phyloP scores from a whole-genome alignment of 1,140 invertebrate genomes.

The Drosophila virilis region DNA sequence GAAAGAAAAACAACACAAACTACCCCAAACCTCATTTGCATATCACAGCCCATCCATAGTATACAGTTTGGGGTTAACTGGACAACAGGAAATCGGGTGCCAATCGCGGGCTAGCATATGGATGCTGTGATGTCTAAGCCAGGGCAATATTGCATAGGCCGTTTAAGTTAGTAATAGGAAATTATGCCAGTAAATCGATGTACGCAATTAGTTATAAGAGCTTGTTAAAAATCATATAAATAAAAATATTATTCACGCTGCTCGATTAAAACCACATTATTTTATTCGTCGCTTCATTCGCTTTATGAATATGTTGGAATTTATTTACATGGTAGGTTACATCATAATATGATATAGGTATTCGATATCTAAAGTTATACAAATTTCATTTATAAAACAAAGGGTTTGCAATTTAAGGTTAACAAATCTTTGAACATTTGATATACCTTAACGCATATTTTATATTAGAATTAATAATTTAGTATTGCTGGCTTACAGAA shows the following conservation, averaged over 20 bases:
- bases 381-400: constrained; percentile 1
- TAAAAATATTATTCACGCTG: neutral
- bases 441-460: neutral
- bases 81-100: neutral
- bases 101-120: too few species aligned
- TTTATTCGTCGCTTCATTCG: constrained; percentile 11
- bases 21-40: too few species aligned
- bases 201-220: neutral
- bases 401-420: neutral
- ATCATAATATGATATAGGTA: constrained; percentile 5
- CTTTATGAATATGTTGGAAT: constrained; percentile 4
- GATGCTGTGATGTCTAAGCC: neutral
- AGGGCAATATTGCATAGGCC: neutral
- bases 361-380: neutral
- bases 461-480: neutral
- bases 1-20: neutral
- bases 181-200: neutral
- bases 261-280: neutral
- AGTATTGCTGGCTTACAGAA: neutral
- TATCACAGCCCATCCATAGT: neutral
- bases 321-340: constrained; percentile 10
- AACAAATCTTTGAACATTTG: neutral
- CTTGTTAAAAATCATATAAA: constrained; percentile 2
- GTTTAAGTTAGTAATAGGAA: neutral
- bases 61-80: neutral